Percentiles rank a stretch among this genome's conserved stretches.
Conservation (phyloP, 2,888 invertebrate species). For the Lycaena phlaeas region DNA sequence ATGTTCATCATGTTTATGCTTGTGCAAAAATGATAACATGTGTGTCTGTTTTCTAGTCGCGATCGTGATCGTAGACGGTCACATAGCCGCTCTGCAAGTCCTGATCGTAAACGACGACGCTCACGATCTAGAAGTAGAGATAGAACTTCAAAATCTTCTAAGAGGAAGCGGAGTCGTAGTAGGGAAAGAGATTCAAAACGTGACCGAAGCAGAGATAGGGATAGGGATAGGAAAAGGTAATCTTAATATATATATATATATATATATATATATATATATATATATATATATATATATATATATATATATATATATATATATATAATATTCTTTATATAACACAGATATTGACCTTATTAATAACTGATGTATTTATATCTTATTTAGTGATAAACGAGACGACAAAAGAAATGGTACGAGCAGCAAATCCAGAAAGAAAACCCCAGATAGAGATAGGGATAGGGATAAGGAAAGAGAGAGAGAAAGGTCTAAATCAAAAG, state of each 20-base stretch:
- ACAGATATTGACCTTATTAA: too few species aligned
- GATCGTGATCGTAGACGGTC: constrained; percentile 71
- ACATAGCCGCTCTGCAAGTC: constrained; percentile 72
- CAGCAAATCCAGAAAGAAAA: constrained; percentile 71
- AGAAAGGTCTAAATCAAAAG: constrained; percentile 71
- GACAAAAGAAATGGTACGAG: constrained; percentile 76
- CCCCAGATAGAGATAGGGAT: constrained; percentile 54
- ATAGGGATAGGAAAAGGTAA: too few species aligned
- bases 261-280: too few species aligned
- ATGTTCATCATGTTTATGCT: too few species aligned
- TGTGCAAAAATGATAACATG: not conserved
- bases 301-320: too few species aligned
- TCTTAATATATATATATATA: too few species aligned
- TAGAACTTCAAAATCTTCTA: constrained; percentile 70
- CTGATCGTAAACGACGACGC: constrained; percentile 71
- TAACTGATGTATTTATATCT: too few species aligned
- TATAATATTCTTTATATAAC: too few species aligned
- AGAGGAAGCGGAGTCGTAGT: constrained; percentile 78
- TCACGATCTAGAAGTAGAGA: constrained; percentile 75
- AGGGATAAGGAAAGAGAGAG: constrained; percentile 51
- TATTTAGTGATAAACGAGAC: constrained; percentile 73
- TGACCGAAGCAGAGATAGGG: constrained; percentile 64
- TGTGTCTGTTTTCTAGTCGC: constrained; percentile 32
- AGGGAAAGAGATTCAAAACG: constrained; percentile 76
- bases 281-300: too few species aligned